phyloP scores from a whole-genome alignment of 2,888 invertebrate genomes.

The Hemistola chrysoprasaria region DNA sequence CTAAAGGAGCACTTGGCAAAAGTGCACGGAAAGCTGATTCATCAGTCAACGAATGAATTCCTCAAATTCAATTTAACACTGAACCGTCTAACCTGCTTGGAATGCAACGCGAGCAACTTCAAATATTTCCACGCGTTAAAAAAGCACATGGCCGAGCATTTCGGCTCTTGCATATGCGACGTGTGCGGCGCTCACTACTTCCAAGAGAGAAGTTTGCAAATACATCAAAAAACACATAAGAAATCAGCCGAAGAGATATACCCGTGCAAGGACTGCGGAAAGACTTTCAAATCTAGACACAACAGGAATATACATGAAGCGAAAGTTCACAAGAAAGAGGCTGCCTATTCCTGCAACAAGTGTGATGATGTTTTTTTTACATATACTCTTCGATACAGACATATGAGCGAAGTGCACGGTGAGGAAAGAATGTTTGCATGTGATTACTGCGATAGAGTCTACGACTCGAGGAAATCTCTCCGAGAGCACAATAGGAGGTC shows the following conservation, averaged over 20 bases:
- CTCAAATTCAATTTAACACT: slow-evolving; percentile 55
- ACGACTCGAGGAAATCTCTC: slow-evolving; percentile 62
- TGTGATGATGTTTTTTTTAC: slow-evolving; percentile 66
- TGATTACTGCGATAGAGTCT: slow-evolving; percentile 64
- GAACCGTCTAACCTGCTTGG: slow-evolving; percentile 49
- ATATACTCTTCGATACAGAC: slow-evolving; percentile 58
- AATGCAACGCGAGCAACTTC: slow-evolving; percentile 46
- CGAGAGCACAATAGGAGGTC: slow-evolving; percentile 65
- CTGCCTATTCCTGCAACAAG: slow-evolving; percentile 66
- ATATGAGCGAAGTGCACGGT: slow-evolving; percentile 66
- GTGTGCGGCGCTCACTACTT: slow-evolving; percentile 72
- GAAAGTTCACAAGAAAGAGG: slow-evolving; percentile 66
- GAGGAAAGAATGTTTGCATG: slow-evolving; percentile 67
- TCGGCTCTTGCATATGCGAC: slow-evolving; percentile 66
- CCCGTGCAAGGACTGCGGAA: slow-evolving; percentile 75
- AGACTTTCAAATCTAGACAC: slow-evolving; percentile 65
- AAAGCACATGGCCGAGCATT: slow-evolving; percentile 68
- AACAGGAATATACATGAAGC: slow-evolving; percentile 62
- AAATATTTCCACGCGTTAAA: slow-evolving; percentile 63
- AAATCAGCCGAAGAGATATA: slow-evolving; percentile 66
- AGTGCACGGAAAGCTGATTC: slow-evolving; percentile 45
- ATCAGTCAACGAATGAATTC: slow-evolving; percentile 51
- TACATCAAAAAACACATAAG: slow-evolving; percentile 66
- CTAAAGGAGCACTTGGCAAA: slow-evolving; percentile 52
- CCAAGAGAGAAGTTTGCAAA: slow-evolving; percentile 65